phyloP scores from a whole-genome alignment of 2,888 invertebrate species.

The Hyalella azteca region DNA sequence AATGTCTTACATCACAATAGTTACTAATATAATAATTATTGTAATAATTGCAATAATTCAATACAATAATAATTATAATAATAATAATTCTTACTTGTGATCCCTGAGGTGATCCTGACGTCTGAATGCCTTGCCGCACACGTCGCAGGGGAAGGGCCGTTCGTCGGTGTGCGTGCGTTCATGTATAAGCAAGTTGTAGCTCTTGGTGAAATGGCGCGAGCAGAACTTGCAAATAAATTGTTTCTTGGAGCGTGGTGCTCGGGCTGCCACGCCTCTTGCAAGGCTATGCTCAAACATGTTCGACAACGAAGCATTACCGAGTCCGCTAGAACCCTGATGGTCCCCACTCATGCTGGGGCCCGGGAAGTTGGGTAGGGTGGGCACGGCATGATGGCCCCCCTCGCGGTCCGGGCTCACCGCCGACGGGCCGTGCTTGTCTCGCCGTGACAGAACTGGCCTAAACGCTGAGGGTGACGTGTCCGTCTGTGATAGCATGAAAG shows the following conservation, averaged over 20 bases:
- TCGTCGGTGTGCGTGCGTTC: conserved; percentile 70
- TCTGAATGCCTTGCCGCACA: conserved; percentile 68
- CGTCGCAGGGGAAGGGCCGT: conserved; percentile 68
- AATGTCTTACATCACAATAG: no score
- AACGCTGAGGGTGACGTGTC: conserved; percentile 56
- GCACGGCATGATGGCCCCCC: conserved; percentile 41
- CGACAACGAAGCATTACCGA: conserved; percentile 51
- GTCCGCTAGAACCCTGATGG: conserved; percentile 23
- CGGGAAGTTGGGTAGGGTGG: conserved; percentile 43
- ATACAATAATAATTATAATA: no score
- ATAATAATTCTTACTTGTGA: conserved; percentile 61
- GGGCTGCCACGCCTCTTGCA: conserved; percentile 39
- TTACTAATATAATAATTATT: no score
- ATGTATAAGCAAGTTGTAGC: conserved; percentile 69
- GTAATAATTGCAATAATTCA: no score
- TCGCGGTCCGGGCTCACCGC: neutral
- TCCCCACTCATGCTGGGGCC: conserved; percentile 25
- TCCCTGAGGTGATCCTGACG: conserved; percentile 70
- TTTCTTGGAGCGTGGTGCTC: conserved; percentile 64
- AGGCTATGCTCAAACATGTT: conserved; percentile 55
- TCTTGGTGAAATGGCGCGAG: conserved; percentile 69
- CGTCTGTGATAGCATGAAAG: conserved; percentile 24
- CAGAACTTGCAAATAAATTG: conserved; percentile 69
- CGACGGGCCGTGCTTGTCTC: conserved; percentile 4
- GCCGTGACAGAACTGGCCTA: conserved; percentile 53